Conservation (phyloP, 2,113 vertebrate species). For the Apeltes quadracus region DNA sequence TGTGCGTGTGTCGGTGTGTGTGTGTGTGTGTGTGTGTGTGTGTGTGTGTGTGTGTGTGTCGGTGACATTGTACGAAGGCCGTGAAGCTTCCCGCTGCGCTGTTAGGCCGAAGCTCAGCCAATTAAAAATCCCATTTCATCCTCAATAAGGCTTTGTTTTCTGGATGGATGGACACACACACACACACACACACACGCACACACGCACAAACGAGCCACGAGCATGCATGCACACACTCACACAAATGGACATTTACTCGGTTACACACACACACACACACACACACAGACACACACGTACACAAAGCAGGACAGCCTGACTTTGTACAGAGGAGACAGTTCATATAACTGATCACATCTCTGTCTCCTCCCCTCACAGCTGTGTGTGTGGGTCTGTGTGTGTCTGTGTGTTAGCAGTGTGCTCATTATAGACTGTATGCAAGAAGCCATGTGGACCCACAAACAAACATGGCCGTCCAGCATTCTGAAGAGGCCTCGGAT, state of each 20-base stretch:
- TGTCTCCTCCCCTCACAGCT: constrained; percentile 12
- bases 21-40: constrained; percentile 38
- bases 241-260: constrained; percentile 20
- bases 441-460: too few relatives aligned
- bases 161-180: constrained; percentile 70
- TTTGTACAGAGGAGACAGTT: constrained; percentile 43
- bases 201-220: constrained; percentile 29
- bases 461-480: too few relatives aligned
- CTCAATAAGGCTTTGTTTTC: constrained; percentile 85
- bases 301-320: constrained; percentile 35
- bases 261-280: constrained; percentile 14
- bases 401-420: neutral
- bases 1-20: constrained; percentile 28
- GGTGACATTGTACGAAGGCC: constrained; percentile 70
- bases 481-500: too few relatives aligned
- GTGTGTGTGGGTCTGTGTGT: neutral
- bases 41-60: constrained; percentile 49
- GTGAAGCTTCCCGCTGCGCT: constrained; percentile 63
- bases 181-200: constrained; percentile 43
- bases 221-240: constrained; percentile 12
- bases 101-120: constrained; percentile 72
- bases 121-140: constrained; percentile 85
- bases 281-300: constrained; percentile 12
- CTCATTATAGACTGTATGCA: too few relatives aligned
- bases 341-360: constrained; percentile 12